Base-by-base conservation (phyloP, 1,140 invertebrate species). In the Drosophila eugracilis region DNA sequence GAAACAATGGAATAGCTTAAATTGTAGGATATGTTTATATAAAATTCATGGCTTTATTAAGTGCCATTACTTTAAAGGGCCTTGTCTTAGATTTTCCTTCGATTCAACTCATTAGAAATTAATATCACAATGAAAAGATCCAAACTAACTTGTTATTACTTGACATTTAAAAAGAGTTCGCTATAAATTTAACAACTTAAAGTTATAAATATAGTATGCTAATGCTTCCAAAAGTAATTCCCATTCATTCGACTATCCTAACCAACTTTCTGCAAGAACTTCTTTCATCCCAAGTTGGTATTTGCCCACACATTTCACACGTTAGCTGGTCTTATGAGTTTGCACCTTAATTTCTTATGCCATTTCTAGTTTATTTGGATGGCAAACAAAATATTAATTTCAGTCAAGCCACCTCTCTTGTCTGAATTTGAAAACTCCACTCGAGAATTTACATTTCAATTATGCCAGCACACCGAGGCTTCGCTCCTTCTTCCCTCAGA, bases 381-480 rank as follows among this genome's bases (percentile, higher is more conserved):
- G 34, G 36, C 44, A 48, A 74, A 67, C 60, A 74, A 75, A 70
- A 78, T 74, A 79, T 79, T 79, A 75, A 79, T 79, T 75, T 79
- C 53, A 58, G 30, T 37, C 14, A 15, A 59, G 37, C 28, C 49
- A 32, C 34, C 50, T 47, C 44, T 36, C 50, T 47, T 53, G 75
- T 48, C 57, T 54, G 50, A 45, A 52, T 60, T 54, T 63, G 69
- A 44, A 54, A 62, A 34, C 63, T 48, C 53, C 36, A 49, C 53
- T 39, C 42, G 37, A 34, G 72, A 85, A 85, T 85, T 86, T 85
- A 86, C 81, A 85, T 85, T 85, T 85, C 80, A 85, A 86, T 85
- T 85, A 85, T 77, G 76, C 72, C 53, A 47, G 42, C 53, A 2
- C 19, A 26, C 32, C 19, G n/a, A n/a, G n/a, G 9, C 12, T 5